Percentiles rank a stretch among this genome's conserved stretches.
phyloP scores from a whole-genome alignment of 2,797 vertebrate genomes.

The Cuniculus paca region DNA sequence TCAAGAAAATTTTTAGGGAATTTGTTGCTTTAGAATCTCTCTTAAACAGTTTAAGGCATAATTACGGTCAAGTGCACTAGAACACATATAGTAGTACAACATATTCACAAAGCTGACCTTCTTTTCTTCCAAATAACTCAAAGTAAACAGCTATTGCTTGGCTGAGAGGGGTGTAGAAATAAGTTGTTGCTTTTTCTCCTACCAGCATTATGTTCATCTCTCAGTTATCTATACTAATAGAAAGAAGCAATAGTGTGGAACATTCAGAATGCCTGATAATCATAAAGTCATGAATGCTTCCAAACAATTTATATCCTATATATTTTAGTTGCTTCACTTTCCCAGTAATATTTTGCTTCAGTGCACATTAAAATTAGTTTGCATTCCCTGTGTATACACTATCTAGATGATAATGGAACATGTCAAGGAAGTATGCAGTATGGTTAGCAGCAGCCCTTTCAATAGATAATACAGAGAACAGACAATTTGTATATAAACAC shows the following conservation, averaged over 20 bases:
- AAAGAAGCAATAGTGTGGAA: conserved; percentile 43
- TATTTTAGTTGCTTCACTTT: conserved; percentile 69
- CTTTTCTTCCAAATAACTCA: not conserved
- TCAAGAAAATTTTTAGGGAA: not conserved
- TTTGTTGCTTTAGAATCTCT: not conserved
- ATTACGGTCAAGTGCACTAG: not conserved
- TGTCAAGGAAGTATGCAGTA: not conserved
- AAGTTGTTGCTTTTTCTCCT: not conserved
- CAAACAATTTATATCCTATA: conserved; percentile 57
- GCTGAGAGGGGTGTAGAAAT: not conserved
- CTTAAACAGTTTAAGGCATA: not conserved
- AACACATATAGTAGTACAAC: not conserved
- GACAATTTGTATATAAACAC: not conserved
- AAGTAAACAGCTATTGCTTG: not conserved
- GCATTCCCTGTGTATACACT: conserved; percentile 63
- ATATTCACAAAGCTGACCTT: not conserved
- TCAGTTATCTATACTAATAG: conserved; percentile 44
- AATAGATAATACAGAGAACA: not conserved
- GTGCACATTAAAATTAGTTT: conserved; percentile 79
- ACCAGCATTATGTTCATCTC: not conserved
- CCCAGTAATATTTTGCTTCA: conserved; percentile 77
- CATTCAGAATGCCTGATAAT: conserved; percentile 58
- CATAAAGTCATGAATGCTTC: conserved; percentile 58
- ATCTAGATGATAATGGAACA: conserved; percentile 23
- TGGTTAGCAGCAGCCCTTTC: not conserved